Evolutionary conservation across 2,888 invertebrate genomes (phyloP), one percentile per base, ranked within the genome.

Genomic region (Notodonta dromedarius): DNA sequence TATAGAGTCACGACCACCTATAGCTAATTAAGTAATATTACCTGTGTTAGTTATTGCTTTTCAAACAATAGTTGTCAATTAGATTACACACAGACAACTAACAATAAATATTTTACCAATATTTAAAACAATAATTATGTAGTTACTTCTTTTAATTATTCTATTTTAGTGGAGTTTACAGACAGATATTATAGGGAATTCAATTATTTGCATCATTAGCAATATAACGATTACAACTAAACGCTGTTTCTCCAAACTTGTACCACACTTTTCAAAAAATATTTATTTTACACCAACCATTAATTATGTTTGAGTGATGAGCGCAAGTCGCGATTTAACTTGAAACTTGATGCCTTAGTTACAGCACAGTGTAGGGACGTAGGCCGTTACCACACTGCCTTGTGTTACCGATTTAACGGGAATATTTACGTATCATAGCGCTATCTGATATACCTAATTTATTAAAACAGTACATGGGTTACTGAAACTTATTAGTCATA

Each of bases 231-330:
- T n/a, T n/a, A 46, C 5, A n/a, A n/a, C 46, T 42, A 14, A 24
- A 51, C 51, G 51, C 16, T 51, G 35, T 56, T 46, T 60, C 57
- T 58, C 50, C 56, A 65, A 5, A 59, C 65, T 68, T 70, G 42
- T 5, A 56, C 52, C 39, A n/a, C n/a, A 14, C 42, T 40, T 8
- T 12, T 12, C 16, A 57, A 75, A 52, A 52, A 60, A 59, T 68
- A 75, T 70, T 65, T 66, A 75, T 67, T 61, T 70, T 59, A 62
- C 48, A 54, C 62, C 13, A 14, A 56, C 57, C 66, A 72, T 73
- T 72, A 75, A 74, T 75, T 74, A 73, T n/a, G n/a, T 39, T 55
- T 59, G 44, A 63, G 60, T 66, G 67, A 65, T 58, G 68, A 48
- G 56, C 56, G 58, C 55, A 46, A 24, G 46, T 52, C 32, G 16